These are phyloP conservation scores for Bombus waltoni DNA, from an alignment of 1,140 invertebrate species.

Conservation along the genomic window DNA sequence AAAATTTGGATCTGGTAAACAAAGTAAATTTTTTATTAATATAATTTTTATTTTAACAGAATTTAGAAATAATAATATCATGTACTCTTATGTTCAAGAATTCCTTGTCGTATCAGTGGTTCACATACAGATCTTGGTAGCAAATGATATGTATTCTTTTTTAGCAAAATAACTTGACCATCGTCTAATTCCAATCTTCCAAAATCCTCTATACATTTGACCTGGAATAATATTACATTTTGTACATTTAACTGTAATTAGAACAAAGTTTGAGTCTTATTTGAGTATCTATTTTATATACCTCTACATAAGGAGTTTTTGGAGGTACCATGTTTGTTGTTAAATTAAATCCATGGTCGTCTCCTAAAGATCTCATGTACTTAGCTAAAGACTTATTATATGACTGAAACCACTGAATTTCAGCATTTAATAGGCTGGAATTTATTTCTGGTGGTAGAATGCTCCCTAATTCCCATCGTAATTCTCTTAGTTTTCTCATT, in stretches of 20 bases:
- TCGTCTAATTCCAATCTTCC: conserved; percentile 97
- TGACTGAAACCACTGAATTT: conserved; percentile 93
- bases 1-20: neutral
- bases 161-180: conserved; percentile 93
- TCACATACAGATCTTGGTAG: conserved; percentile 94
- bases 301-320: conserved; percentile 95
- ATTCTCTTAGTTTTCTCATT: conserved; percentile 89
- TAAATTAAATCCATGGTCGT: conserved; percentile 92
- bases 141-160: conserved; percentile 96
- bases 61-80: conserved; percentile 16
- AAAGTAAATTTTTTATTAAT: neutral
- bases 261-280: neutral
- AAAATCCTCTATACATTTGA: conserved; percentile 94
- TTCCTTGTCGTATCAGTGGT: conserved; percentile 94
- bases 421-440: conserved; percentile 90
- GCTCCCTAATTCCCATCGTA: conserved; percentile 97
- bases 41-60: conserved; percentile 27
- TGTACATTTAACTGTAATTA: neutral
- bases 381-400: conserved; percentile 94
- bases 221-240: conserved; percentile 81
- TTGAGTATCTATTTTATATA: conserved; percentile 68
- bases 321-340: conserved; percentile 95
- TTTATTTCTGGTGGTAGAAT: conserved; percentile 94
- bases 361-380: conserved; percentile 95
- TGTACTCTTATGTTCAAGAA: conserved; percentile 89